phyloP scores from a whole-genome alignment of 2,797 vertebrate genomes.

The Mus caroli region DNA sequence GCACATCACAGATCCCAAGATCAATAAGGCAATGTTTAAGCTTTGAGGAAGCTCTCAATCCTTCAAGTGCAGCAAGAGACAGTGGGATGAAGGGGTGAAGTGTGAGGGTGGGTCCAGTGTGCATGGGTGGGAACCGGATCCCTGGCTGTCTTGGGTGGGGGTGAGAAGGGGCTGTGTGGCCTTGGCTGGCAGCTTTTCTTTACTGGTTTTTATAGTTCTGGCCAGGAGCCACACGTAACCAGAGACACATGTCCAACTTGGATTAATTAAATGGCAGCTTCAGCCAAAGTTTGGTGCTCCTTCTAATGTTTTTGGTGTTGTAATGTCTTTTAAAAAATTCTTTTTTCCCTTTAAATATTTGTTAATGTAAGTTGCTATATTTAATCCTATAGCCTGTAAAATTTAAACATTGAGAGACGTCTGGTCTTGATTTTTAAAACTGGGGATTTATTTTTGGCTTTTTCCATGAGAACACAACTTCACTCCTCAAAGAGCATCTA shows the following conservation, averaged over 20 bases:
- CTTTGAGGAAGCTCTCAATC: neutral
- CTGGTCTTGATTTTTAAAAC: slow-evolving; percentile 60
- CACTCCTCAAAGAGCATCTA: neutral
- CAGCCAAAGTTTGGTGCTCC: slow-evolving; percentile 58
- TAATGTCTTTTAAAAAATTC: neutral
- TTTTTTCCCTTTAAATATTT: slow-evolving; percentile 48
- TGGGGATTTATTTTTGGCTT: slow-evolving; percentile 56
- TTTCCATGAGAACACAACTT: neutral
- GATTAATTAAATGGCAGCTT: slow-evolving; percentile 59
- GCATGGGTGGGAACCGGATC: neutral
- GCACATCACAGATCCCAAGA: neutral
- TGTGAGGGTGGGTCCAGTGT: neutral
- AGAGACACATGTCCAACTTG: slow-evolving; percentile 72
- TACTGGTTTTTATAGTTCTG: slow-evolving; percentile 40
- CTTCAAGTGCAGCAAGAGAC: neutral
- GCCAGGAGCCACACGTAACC: slow-evolving; percentile 62
- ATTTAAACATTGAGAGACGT: slow-evolving; percentile 54
- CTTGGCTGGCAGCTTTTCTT: neutral
- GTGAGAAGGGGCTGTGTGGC: neutral
- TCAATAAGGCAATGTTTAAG: neutral
- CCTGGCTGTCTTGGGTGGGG: neutral
- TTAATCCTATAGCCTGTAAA: slow-evolving; percentile 51
- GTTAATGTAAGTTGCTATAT: slow-evolving; percentile 16
- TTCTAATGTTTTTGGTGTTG: slow-evolving; percentile 55
- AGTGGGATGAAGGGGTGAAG: neutral